Percentiles rank a stretch among this genome's conserved stretches.
phyloP scores from a whole-genome alignment of 2,797 vertebrate genomes.

The Bradypodion pumilum region DNA sequence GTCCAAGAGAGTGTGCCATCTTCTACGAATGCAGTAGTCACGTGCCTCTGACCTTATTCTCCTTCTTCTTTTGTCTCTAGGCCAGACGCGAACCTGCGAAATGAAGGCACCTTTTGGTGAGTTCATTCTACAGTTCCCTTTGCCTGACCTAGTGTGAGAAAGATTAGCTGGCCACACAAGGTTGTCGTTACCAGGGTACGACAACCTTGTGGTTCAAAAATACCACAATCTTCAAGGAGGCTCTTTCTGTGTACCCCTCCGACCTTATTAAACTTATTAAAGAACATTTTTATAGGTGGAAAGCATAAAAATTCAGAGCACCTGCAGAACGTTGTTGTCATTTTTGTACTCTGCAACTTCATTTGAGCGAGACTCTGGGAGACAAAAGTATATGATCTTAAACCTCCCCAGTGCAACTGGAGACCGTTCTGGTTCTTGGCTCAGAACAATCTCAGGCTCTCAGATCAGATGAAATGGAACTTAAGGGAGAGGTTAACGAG shows the following conservation, averaged over 20 bases:
- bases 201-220: too few relatives aligned
- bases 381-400: not conserved
- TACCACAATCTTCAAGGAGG: too few relatives aligned
- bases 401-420: too few relatives aligned
- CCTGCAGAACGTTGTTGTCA: not conserved
- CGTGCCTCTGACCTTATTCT: not conserved
- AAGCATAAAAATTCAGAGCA: not conserved
- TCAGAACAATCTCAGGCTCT: not conserved
- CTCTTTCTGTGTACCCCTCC: too few relatives aligned
- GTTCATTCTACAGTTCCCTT: too few relatives aligned
- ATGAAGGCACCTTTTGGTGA: too few relatives aligned
- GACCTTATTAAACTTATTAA: not conserved
- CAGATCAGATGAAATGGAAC: not conserved
- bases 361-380: not conserved
- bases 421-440: not conserved
- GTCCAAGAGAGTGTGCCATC: conserved; percentile 44
- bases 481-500: not conserved
- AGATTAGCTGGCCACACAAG: too few relatives aligned
- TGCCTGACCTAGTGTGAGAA: too few relatives aligned
- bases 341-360: not conserved
- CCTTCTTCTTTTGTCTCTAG: too few relatives aligned
- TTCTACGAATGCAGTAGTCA: not conserved
- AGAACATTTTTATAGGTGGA: rapidly evolving
- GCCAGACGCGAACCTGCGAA: too few relatives aligned
- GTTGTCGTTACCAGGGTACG: too few relatives aligned